Conservation (phyloP, 2,888 invertebrate genomes). For the Volucella zonaria region DNA sequence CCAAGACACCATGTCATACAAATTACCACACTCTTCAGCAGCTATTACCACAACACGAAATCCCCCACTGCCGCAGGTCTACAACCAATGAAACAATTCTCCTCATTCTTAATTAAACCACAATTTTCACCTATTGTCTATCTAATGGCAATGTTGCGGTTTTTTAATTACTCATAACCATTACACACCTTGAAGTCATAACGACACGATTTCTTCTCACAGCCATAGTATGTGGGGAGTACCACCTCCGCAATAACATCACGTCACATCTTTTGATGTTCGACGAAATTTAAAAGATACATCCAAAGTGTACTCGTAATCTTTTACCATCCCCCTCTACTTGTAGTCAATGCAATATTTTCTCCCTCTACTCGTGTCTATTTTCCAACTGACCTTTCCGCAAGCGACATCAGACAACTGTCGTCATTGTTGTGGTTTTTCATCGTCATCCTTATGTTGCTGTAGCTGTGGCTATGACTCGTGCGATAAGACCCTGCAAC, state of each 20-base stretch:
- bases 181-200: slow-evolving; percentile 41
- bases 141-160: slow-evolving; percentile 18
- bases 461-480: background rate
- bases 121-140: slow-evolving; percentile 16
- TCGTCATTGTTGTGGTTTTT: slow-evolving; percentile 23
- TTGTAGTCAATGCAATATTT: slow-evolving; percentile 1
- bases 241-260: background rate
- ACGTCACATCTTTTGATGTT: slow-evolving; percentile 36
- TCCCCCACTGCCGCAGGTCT: background rate
- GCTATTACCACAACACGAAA: background rate
- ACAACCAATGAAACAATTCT: background rate
- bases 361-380: slow-evolving; percentile 13
- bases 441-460: slow-evolving; percentile 53
- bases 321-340: background rate
- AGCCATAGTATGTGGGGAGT: background rate
- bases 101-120: slow-evolving; percentile 25
- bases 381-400: slow-evolving; percentile 68
- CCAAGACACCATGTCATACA: background rate
- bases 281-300: slow-evolving; percentile 13
- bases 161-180: slow-evolving; percentile 54
- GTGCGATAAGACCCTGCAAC: slow-evolving; percentile 12
- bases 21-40: slow-evolving; percentile 4
- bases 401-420: slow-evolving; percentile 30
- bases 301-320: slow-evolving; percentile 13
- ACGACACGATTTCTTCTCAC: slow-evolving; percentile 1